Conservation (phyloP, 2,888 invertebrate genomes). For the Apotomis capreana region DNA sequence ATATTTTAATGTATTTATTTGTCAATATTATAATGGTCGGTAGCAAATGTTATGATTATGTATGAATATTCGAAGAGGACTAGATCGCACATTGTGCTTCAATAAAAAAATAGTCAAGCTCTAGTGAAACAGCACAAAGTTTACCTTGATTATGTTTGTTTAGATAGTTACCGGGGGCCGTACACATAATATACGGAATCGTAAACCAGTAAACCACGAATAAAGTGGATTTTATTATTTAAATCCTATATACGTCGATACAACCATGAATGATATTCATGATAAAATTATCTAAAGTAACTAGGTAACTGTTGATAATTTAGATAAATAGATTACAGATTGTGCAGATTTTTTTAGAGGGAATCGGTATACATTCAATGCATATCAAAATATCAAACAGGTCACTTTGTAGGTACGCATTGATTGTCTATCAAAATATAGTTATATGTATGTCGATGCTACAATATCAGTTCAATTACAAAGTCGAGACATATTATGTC, state of each 20-base stretch:
- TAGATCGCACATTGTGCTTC: conserved; percentile 25
- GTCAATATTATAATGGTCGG: conserved; percentile 38
- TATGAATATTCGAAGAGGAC: conserved; percentile 17
- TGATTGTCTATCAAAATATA: conserved; percentile 24
- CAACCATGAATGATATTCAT: neutral
- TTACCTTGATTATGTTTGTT: conserved; percentile 25
- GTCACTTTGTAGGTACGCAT: conserved; percentile 39
- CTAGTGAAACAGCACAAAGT: conserved; percentile 7
- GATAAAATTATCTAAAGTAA: conserved; percentile 16
- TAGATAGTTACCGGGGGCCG: conserved; percentile 4
- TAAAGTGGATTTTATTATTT: neutral
- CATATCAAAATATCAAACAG: conserved; percentile 40
- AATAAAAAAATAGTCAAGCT: conserved; percentile 39
- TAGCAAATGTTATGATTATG: conserved; percentile 21
- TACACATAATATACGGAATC: neutral
- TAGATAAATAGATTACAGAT: conserved; percentile 17
- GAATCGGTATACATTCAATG: conserved; percentile 30
- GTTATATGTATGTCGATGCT: neutral
- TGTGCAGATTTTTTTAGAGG: neutral
- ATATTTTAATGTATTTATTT: conserved; percentile 27
- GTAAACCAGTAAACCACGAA: neutral
- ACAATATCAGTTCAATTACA: conserved; percentile 8
- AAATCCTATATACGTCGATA: conserved; percentile 2
- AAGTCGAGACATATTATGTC: neutral
- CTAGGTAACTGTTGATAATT: neutral